Evolutionary conservation across 2,888 invertebrate species (phyloP), one percentile per base, ranked within the genome.

Genomic region (Eupithecia insigniata): DNA sequence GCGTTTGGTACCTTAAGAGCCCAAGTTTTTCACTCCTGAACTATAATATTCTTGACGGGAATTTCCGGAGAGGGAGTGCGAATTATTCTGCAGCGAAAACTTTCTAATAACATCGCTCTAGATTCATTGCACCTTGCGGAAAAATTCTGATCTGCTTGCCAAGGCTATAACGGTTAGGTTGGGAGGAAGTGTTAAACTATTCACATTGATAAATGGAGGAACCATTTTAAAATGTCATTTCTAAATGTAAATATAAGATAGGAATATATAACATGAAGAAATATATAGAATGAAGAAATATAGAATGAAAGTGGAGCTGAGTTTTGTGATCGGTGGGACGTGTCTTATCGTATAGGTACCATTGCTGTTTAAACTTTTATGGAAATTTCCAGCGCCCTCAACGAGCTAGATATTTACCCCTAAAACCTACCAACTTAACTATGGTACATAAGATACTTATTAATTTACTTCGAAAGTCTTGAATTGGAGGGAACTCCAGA

Each of bases 81-180:
- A 86, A 87, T 88, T 90, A 90, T 89, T 87, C 84, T 78, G 79
- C 85, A 85, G 84, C 79, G 83, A 86, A 86, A 90, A 91, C 86
- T 91, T 91, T 88, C 89, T 90, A 90, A 92, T 91, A 91, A 90
- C 88, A 83, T 83, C 83, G 79, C 83, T 85, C 87, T 88, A 90
- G 89, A 92, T 92, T 90, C 88, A 91, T 90, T 90, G 91, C 91
- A 89, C 86, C 87, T 90, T 86, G 87, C 85, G 87, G 89, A 90
- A 90, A 87, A 87, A 83, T 86, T 87, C 88, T 81, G 82, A 85
- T 89, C 64, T 36, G 89, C 84, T 90, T 88, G 79, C 75, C 78
- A 70, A 79, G 78, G 82, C 83, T 84, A 88, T 85, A 75, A 81
- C 61, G 66, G 36, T 36, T 65, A 71, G 74, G 14, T 51, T 16